phyloP scores from a whole-genome alignment of 2,113 vertebrate genomes.

The Thryonomys swinderianus region DNA sequence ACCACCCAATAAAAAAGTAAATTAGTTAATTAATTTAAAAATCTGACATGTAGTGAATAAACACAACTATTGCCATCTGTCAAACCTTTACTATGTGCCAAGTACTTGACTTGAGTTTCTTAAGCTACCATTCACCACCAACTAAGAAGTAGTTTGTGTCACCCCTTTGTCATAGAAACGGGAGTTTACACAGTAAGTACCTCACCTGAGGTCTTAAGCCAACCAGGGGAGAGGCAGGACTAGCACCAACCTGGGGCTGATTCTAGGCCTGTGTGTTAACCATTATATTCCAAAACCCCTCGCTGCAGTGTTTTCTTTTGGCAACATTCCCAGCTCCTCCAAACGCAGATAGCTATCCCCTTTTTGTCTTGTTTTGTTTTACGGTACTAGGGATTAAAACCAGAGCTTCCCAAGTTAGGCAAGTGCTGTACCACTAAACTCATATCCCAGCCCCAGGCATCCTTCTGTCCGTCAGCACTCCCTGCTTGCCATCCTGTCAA shows the following conservation, averaged over 20 bases:
- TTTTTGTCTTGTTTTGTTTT: no score
- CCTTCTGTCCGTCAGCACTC: neutral
- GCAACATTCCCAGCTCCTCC: neutral
- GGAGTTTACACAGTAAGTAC: neutral
- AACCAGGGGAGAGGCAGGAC: neutral
- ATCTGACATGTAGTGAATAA: neutral
- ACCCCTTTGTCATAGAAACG: neutral
- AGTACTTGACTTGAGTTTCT: neutral
- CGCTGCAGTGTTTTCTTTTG: neutral
- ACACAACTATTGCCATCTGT: neutral
- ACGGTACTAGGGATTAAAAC: neutral
- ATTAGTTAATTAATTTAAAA: neutral
- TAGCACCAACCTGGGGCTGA: neutral
- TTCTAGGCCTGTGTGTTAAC: neutral
- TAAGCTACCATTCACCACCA: conserved; percentile 2
- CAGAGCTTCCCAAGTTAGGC: neutral
- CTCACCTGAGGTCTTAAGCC: neutral
- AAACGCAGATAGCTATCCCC: neutral
- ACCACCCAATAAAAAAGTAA: neutral
- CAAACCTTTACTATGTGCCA: neutral
- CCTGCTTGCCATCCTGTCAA: neutral
- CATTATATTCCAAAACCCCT: neutral
- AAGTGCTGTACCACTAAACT: neutral
- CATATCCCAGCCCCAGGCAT: neutral
- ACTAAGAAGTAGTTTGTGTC: neutral